phyloP scores from a whole-genome alignment of 1,140 invertebrate species.

The Catajapyx aquilonaris region DNA sequence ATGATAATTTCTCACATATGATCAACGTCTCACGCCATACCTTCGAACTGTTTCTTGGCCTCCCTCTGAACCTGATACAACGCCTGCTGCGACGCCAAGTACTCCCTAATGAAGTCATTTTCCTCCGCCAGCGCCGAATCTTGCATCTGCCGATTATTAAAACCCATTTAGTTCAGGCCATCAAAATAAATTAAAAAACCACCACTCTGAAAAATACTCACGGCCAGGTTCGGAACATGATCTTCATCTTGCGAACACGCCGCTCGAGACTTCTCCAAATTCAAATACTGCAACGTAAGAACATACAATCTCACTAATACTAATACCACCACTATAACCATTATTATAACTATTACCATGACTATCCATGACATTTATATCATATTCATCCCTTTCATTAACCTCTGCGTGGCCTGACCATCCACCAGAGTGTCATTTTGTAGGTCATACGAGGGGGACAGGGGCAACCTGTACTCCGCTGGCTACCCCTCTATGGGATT shows the following conservation, averaged over 20 bases:
- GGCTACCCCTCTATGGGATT: too few relatives aligned
- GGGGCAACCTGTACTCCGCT: too few relatives aligned
- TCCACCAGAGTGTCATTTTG: too few relatives aligned
- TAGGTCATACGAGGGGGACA: too few relatives aligned
- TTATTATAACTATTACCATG: too few relatives aligned
- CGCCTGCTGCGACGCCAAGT: constrained; percentile 17
- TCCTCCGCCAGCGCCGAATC: constrained; percentile 13
- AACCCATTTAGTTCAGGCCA: neutral
- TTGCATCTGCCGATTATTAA: constrained; percentile 11
- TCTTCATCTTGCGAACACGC: constrained; percentile 8
- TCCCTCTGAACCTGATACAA: constrained; percentile 16
- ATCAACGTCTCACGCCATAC: constrained; percentile 5
- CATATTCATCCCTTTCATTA: too few relatives aligned
- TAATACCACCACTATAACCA: too few relatives aligned
- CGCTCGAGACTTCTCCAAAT: constrained; percentile 11
- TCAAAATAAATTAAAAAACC: too few relatives aligned
- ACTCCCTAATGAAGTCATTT: constrained; percentile 18
- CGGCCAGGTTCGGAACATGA: constrained; percentile 12
- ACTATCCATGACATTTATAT: too few relatives aligned
- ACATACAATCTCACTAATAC: constrained; percentile 2
- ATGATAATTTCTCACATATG: too few relatives aligned
- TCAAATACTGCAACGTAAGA: constrained; percentile 10
- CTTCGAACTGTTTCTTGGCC: constrained; percentile 12
- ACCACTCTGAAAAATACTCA: too few relatives aligned
- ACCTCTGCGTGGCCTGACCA: too few relatives aligned